phyloP scores from a whole-genome alignment of 2,797 vertebrate species.

The Liparis tanakae region DNA sequence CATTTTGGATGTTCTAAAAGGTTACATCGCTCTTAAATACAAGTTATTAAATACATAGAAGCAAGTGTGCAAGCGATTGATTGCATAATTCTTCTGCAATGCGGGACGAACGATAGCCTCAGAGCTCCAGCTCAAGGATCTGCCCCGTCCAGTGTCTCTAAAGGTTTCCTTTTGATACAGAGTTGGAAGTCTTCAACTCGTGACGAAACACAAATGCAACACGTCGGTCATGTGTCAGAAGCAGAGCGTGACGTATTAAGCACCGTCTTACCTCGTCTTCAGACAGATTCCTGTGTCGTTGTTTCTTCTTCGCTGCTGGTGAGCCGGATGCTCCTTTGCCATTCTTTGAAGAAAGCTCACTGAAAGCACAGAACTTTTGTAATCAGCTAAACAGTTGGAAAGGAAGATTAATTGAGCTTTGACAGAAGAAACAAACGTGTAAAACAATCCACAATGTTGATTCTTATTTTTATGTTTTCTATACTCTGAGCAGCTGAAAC shows the following conservation, averaged over 20 bases:
- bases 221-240: background rate
- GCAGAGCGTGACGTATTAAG: background rate
- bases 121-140: background rate
- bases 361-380: slow-evolving; percentile 37
- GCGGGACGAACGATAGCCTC: accelerated
- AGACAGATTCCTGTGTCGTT: slow-evolving; percentile 28
- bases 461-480: background rate
- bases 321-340: slow-evolving; percentile 27
- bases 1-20: background rate
- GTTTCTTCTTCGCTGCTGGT: slow-evolving; percentile 40
- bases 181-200: background rate
- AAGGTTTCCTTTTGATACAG: background rate
- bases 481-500: too few relatives aligned
- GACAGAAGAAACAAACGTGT: background rate
- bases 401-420: background rate
- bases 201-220: background rate
- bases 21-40: background rate
- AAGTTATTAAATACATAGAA: background rate
- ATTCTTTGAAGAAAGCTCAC: slow-evolving; percentile 60
- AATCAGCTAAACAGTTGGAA: background rate
- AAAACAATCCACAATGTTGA: background rate
- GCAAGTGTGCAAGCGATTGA: accelerated
- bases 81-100: background rate
- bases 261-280: slow-evolving; percentile 38
- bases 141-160: background rate